Base-by-base conservation (phyloP, 2,113 vertebrate genomes). In the Hirundichthys speculiger region DNA sequence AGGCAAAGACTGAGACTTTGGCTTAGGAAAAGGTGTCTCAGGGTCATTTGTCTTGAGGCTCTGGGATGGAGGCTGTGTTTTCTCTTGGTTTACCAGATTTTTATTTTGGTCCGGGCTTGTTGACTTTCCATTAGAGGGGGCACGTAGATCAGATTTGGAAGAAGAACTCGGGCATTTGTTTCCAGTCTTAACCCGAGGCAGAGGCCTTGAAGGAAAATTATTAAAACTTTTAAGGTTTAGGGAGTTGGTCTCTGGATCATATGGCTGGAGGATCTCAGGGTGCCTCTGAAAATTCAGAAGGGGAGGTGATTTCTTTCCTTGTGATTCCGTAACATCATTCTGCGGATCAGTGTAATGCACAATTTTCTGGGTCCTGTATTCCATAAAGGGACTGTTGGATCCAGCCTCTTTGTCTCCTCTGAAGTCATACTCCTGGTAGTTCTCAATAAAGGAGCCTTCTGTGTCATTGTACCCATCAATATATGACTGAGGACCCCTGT, bases 211-310 rank as follows among this genome's bases (percentile, higher is more conserved):
- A n/a, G 84, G 84, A 13, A 86, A 42, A 49, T 85, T 79, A 1
- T 63, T 90, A 49, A 83, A 87, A 41, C 69, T 77, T n/a, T 89
- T 70, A n/a, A 93, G 58, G 61, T 80, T 92, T 57, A 93, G 62
- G 45, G 90, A 88, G 83, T 87, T 94, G 76, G 92, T 94, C 39
- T 94, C 90, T 18, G 96, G 96, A 86, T 98, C 91, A 14, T 98
- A 98, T 0, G 97, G 96, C 84, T 95, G 94, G 56, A 98, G 79
- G 60, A 98, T 87, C 88, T 98, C 97, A 13, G 98, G 96, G 63
- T 98, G 94, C 66, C 81, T 95, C 82, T 98, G 95, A 76, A 94
- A 97, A 86, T 98, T 98, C 62, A 96, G 88, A 64, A 96, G 64
- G 3, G 70, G 85, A 18, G 93, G 77, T 0, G 93, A 46, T 77